Base-by-base conservation (phyloP, 2,888 invertebrate genomes). In the Eupithecia dodoneata region DNA sequence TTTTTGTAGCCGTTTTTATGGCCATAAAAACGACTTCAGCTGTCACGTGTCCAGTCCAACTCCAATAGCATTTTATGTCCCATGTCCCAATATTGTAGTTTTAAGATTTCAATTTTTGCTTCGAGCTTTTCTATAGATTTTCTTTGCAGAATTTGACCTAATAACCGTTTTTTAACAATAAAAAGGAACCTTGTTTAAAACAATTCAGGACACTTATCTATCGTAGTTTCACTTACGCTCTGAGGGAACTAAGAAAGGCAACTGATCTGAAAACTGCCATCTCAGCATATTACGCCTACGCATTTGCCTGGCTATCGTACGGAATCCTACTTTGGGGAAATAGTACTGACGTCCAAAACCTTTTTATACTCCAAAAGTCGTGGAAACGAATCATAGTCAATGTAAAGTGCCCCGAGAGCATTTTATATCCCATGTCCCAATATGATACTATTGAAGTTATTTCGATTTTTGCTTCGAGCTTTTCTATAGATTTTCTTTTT, bases 391-490 rank as follows among this genome's bases (percentile, higher is more conserved):
- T 30, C 30, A 30, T 30, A 30, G 30, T 30, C 30, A 30, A 30
- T 30, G 1, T 30, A 30, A 30, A 30, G 30, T 30, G 30, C 30
- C 30, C 30, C 30, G 30, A 30, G 30, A 30, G 30, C 30, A 80
- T 82, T 84, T 81, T 81, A 85, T 83, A 81, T 74, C 76, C 81
- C 75, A 59, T 75, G 76, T 81, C 76, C 76, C 81, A 79, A 10
- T 30, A 4, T 63, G 30, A 30, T 30, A 30, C 30, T 30, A 30
- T 30, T 12, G 63, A 30, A 66, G 69, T 49, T 73, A 45, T 59
- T 59, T 59, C 18, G 9, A 15, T 15, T 52, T 74, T 55, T 70
- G 49, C 44, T 74, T 69, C 42, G 65, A n/a, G 18, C 3, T 47
- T 72, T 70, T 75, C 59, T 78, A 52, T 65, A 15, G 10, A 18